A percentile compares a stretch with the other conserved stretches of the same genome.
Evolutionary conservation across 2,888 invertebrate genomes (phyloP).

Genomic region (Epirrhoe tristata): DNA sequence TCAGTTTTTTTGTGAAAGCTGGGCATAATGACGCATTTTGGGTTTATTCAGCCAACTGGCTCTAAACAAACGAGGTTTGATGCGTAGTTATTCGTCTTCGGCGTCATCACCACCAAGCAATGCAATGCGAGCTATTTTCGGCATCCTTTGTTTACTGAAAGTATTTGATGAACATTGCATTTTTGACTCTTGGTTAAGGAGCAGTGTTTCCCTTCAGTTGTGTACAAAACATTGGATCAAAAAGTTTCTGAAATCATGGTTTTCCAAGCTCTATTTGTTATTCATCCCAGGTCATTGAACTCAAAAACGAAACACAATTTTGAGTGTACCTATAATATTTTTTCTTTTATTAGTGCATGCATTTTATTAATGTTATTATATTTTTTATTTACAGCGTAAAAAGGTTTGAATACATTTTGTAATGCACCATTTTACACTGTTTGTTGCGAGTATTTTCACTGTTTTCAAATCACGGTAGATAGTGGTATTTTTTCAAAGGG

Average conservation of each 20-base stretch:
- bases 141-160: conserved; percentile 55
- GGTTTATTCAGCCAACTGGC: conserved; percentile 46
- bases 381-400: conserved; percentile 77
- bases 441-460: conserved; percentile 18
- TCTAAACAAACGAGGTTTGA: conserved; percentile 54
- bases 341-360: conserved; percentile 19
- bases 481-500: neutral
- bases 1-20: conserved; percentile 1
- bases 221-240: neutral
- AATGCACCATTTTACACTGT: conserved; percentile 38
- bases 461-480: conserved; percentile 12
- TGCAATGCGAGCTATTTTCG: conserved; percentile 58
- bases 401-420: conserved; percentile 68
- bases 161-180: conserved; percentile 40
- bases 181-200: conserved; percentile 2
- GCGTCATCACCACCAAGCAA: conserved; percentile 51
- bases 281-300: neutral
- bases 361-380: conserved; percentile 40
- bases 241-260: neutral
- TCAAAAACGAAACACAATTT: neutral
- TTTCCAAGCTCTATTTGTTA: neutral
- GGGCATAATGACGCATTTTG: conserved; percentile 9
- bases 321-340: neutral
- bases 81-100: conserved; percentile 60
- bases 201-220: neutral